A percentile compares a stretch with the other conserved stretches of the same genome.
Conservation (phyloP, 2,888 invertebrate species). For the Spisula solida region DNA sequence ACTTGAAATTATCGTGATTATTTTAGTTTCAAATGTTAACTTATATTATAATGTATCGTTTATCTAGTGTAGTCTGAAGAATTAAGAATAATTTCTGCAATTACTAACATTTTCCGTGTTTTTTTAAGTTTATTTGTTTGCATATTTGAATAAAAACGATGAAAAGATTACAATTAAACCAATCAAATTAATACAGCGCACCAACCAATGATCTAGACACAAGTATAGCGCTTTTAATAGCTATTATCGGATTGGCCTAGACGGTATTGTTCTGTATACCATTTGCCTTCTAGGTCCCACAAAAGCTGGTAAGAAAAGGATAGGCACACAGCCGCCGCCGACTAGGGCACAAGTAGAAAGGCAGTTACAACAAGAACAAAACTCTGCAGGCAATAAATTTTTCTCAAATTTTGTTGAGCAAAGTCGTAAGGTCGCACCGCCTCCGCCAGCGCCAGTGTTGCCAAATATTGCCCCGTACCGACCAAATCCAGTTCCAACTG, state of each 20-base stretch:
- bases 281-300: neutral
- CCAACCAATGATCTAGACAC: no score
- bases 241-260: neutral
- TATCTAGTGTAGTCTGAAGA: no score
- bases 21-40: no score
- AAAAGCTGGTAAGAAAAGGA: neutral
- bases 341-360: constrained; percentile 36
- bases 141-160: no score
- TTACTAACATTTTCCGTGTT: no score
- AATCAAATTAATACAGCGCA: no score
- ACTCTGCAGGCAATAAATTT: neutral
- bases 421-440: neutral
- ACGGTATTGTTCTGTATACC: neutral
- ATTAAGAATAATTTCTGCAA: no score
- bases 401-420: constrained; percentile 19
- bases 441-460: neutral
- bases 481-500: neutral
- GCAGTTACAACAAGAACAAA: constrained; percentile 22
- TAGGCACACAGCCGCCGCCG: neutral
- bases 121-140: no score
- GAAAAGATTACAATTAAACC: no score
- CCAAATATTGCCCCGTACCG: neutral
- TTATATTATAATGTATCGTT: no score
- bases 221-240: neutral
- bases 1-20: no score